A percentile compares a stretch with the other conserved stretches of the same genome.
phyloP scores from a whole-genome alignment of 2,888 invertebrate genomes.

The Thereva unica region DNA sequence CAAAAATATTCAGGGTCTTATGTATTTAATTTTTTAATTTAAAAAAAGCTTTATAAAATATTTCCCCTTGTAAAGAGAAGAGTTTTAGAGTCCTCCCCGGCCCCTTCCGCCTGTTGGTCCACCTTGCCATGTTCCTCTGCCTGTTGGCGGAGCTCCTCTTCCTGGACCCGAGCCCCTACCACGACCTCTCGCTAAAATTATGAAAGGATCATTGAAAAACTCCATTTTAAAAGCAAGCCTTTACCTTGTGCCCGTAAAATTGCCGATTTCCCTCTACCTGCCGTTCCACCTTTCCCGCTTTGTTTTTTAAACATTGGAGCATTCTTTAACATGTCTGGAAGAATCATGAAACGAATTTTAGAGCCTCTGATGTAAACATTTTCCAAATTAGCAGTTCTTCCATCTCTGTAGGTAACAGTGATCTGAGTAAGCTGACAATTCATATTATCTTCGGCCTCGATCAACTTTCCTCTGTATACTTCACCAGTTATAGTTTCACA shows the following conservation, averaged over 20 bases:
- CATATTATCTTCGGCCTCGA: slow-evolving; percentile 99
- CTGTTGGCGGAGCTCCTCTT: slow-evolving; percentile 60
- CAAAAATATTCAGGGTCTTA: too few species aligned
- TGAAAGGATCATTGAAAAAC: neutral
- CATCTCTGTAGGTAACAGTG: slow-evolving; percentile 93
- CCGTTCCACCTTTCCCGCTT: slow-evolving; percentile 80
- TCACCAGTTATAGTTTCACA: slow-evolving; percentile 99
- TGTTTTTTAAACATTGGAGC: slow-evolving; percentile 96
- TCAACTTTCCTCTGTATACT: slow-evolving; percentile 96
- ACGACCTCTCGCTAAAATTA: slow-evolving; percentile 62
- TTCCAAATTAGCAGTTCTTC: slow-evolving; percentile 89
- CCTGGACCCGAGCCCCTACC: slow-evolving; percentile 64
- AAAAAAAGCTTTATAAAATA: neutral
- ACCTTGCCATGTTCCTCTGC: slow-evolving; percentile 68
- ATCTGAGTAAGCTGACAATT: slow-evolving; percentile 97
- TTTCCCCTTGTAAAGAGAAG: neutral
- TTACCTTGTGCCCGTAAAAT: slow-evolving; percentile 89
- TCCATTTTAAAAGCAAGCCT: slow-evolving; percentile 14
- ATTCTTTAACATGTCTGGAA: slow-evolving; percentile 99
- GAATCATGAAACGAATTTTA: slow-evolving; percentile 94
- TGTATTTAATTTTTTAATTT: too few species aligned
- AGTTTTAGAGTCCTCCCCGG: slow-evolving; percentile 55
- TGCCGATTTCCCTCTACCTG: slow-evolving; percentile 89
- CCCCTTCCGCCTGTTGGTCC: slow-evolving; percentile 63
- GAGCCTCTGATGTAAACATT: slow-evolving; percentile 98